These are phyloP conservation scores for Polyodon spathula DNA, from an alignment of 2,113 vertebrate species.

Conservation along the genomic window DNA sequence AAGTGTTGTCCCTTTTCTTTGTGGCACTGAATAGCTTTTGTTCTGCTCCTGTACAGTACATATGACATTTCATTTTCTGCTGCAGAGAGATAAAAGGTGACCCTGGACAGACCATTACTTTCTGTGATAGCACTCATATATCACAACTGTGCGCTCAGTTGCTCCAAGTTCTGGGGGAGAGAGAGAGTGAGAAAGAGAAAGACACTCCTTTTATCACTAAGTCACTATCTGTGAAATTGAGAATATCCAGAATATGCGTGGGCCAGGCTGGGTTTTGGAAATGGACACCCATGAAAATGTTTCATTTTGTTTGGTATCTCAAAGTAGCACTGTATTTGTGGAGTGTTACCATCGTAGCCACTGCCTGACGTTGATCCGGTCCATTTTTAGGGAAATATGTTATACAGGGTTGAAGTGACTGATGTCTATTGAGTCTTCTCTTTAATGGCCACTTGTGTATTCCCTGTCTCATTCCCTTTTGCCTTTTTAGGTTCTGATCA, in stretches of 20 bases:
- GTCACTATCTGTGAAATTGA: conserved; percentile 30
- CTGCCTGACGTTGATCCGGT: not conserved
- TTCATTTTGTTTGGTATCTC: too few species aligned
- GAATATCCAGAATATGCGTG: conserved; percentile 12
- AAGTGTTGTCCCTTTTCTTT: too few species aligned
- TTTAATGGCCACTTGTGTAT: conserved; percentile 4
- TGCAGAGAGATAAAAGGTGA: conserved; percentile 33
- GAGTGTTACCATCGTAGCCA: not conserved
- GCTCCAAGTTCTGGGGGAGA: conserved; percentile 16
- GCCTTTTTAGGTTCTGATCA: conserved; percentile 8
- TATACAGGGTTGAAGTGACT: conserved; percentile 3
- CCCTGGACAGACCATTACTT: conserved; percentile 37
- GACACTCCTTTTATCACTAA: conserved; percentile 20
- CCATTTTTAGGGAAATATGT: not conserved
- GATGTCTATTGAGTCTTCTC: conserved; percentile 12
- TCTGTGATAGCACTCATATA: conserved; percentile 33
- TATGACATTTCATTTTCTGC: conserved; percentile 19
- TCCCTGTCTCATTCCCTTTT: conserved; percentile 1
- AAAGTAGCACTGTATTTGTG: not conserved
- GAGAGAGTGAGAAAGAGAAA: conserved; percentile 14
- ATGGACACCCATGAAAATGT: not conserved
- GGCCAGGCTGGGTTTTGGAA: not conserved
- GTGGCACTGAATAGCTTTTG: too few species aligned
- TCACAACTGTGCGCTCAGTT: too few species aligned
- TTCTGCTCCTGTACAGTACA: not conserved